These are phyloP conservation scores for Chionoecetes opilio DNA, from an alignment of 1,140 invertebrate species.

Conservation along the genomic window DNA sequence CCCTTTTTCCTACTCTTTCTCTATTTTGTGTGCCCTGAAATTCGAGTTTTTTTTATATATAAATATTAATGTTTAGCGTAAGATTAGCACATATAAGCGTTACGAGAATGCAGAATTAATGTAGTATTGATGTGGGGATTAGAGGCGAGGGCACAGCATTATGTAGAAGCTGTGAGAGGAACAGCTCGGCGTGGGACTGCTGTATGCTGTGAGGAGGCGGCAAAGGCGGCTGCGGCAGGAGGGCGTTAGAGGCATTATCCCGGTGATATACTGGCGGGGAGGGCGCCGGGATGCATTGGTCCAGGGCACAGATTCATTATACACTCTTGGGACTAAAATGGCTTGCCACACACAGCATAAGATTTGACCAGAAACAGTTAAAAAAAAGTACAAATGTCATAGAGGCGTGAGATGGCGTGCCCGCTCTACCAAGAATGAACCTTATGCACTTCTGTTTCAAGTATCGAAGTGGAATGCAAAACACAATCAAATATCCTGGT, in stretches of 20 bases:
- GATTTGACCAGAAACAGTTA: constrained; percentile 76
- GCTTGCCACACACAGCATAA: constrained; percentile 74
- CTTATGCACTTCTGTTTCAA: background rate
- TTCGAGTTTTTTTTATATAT: background rate
- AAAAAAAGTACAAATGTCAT: constrained; percentile 71
- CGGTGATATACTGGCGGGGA: constrained; percentile 55
- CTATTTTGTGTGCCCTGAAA: background rate
- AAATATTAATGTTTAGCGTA: background rate
- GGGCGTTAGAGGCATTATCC: constrained; percentile 40
- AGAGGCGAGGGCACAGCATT: background rate
- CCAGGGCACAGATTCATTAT: constrained; percentile 74
- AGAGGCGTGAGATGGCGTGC: constrained; percentile 17
- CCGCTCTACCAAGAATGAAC: background rate
- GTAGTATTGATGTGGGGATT: background rate
- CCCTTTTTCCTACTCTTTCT: background rate
- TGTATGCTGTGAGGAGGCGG: background rate
- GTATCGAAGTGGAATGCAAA: constrained; percentile 51
- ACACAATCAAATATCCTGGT: constrained; percentile 64
- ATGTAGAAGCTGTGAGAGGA: background rate
- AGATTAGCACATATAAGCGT: background rate
- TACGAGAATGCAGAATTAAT: background rate
- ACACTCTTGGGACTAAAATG: constrained; percentile 73
- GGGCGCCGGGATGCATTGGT: constrained; percentile 53
- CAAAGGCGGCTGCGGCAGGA: background rate
- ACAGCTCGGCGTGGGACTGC: background rate